phyloP scores from a whole-genome alignment of 1,140 invertebrate genomes.

The Leptinotarsa texana region DNA sequence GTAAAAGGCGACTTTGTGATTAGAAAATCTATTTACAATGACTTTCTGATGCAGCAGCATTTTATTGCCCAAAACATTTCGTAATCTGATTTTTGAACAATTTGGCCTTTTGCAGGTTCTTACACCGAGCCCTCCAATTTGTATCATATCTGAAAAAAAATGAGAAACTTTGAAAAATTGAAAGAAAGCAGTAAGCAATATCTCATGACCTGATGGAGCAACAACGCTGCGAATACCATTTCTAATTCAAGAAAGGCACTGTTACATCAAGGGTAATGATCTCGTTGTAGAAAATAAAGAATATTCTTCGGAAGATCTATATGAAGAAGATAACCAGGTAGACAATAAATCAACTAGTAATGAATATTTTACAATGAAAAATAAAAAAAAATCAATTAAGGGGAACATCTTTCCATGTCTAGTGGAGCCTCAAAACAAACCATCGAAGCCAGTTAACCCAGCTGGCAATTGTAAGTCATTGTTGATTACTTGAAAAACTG shows the following conservation, averaged over 20 bases:
- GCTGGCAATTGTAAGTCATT: too few relatives aligned
- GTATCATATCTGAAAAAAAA: slow-evolving; percentile 10
- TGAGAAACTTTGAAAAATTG: not conserved
- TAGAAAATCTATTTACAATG: too few relatives aligned
- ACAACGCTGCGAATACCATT: slow-evolving; percentile 5
- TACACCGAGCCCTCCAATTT: too few relatives aligned
- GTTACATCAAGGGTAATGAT: not conserved
- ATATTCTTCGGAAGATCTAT: not conserved
- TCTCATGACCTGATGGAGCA: not conserved
- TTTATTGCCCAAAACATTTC: too few relatives aligned
- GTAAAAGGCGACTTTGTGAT: too few relatives aligned
- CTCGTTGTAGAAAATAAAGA: not conserved
- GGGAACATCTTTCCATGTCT: not conserved
- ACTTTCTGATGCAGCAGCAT: too few relatives aligned
- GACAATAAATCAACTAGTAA: not conserved
- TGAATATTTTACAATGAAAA: not conserved
- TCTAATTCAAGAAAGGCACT: slow-evolving; percentile 1
- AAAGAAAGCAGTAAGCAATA: slow-evolving; percentile 6
- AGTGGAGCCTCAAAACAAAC: not conserved
- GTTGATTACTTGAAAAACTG: too few relatives aligned
- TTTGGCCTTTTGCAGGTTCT: too few relatives aligned
- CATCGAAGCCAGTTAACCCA: too few relatives aligned
- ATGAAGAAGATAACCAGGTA: not conserved
- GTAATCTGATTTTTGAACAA: too few relatives aligned
- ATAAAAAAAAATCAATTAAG: not conserved